A percentile compares a stretch with the other conserved stretches of the same genome.
Evolutionary conservation across 2,113 vertebrate genomes (phyloP).

Genomic region (Leptobrachium ailaonicum): DNA sequence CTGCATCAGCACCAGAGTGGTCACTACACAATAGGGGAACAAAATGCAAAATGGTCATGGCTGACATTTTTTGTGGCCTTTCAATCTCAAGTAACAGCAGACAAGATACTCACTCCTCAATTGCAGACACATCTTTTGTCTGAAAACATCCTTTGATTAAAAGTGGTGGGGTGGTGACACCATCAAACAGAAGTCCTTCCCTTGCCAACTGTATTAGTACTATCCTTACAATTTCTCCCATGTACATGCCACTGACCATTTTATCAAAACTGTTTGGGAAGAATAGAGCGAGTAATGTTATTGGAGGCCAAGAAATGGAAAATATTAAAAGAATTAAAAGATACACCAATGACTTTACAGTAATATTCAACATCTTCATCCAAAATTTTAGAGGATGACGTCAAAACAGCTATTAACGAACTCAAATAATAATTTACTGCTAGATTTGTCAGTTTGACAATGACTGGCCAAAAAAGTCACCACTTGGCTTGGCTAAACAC

Average conservation of each 20-base stretch:
- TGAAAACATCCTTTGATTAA: constrained; percentile 53
- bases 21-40: constrained; percentile 54
- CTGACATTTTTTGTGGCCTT: too few relatives aligned
- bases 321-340: too few relatives aligned
- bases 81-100: neutral
- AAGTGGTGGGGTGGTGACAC: constrained; percentile 49
- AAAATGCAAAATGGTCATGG: neutral
- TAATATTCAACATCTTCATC: too few relatives aligned
- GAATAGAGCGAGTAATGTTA: too few relatives aligned
- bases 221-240: constrained; percentile 76
- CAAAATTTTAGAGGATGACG: too few relatives aligned
- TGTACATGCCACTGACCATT: constrained; percentile 78
- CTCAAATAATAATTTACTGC: too few relatives aligned
- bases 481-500: too few relatives aligned
- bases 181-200: constrained; percentile 66
- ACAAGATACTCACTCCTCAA: constrained; percentile 69
- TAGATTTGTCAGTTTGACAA: too few relatives aligned
- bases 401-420: too few relatives aligned
- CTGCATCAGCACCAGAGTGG: constrained; percentile 26
- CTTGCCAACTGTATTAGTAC: constrained; percentile 64
- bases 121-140: constrained; percentile 69
- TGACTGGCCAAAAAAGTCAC: too few relatives aligned
- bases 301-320: too few relatives aligned
- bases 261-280: constrained; percentile 77
- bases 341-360: too few relatives aligned